Base-by-base conservation (phyloP, 2,113 vertebrate genomes). In the Mormyrus iriodes region DNA sequence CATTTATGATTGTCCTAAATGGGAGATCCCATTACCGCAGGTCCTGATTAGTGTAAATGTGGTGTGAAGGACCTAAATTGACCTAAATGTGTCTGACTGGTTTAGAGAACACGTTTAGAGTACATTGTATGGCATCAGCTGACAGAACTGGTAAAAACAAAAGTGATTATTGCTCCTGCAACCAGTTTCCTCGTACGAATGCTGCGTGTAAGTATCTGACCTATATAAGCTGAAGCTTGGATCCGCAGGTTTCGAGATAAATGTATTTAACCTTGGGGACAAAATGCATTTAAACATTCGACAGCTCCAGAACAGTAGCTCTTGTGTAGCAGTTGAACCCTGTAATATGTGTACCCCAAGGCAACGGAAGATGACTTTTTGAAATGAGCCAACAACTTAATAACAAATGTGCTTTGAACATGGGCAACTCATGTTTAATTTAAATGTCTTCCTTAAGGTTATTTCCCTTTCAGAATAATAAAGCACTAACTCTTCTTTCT, bases 361-460 rank as follows among this genome's bases (percentile, higher is more conserved):
- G 83, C 83, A 51, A n/a, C n/a, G 4, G n/a, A 85, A 85, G 46
- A 85, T n/a, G 44, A n/a, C 83, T 27, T n/a, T 49, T 48, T 49
- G 83, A 21, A 85, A 49, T 5, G 24, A n/a, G 69, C 61, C 17
- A 24, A 31, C 48, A 51, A 15, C 21, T 49, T 49, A n/a, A 86
- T 44, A 85, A 61, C 46, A 35, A 46, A 55, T 53, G 42, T 27
- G 85, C 85, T 73, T 44, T 76, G 46, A 86, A 46, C 65, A 49
- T 76, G 6, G 46, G 44, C n/a, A 39, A 48, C 55, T 88, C 61
- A 88, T 61, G 61, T 86, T 89, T 65, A 31, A 73, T 48, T 76
- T 24, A 79, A 42, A 39, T 15, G 21, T 53, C 87, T 86, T 85
- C 35, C 90, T 84, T 53, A 53, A 42, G 88, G 76, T 90, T 73